Base-by-base conservation (phyloP, 2,113 vertebrate genomes). In the Azemiops feae region DNA sequence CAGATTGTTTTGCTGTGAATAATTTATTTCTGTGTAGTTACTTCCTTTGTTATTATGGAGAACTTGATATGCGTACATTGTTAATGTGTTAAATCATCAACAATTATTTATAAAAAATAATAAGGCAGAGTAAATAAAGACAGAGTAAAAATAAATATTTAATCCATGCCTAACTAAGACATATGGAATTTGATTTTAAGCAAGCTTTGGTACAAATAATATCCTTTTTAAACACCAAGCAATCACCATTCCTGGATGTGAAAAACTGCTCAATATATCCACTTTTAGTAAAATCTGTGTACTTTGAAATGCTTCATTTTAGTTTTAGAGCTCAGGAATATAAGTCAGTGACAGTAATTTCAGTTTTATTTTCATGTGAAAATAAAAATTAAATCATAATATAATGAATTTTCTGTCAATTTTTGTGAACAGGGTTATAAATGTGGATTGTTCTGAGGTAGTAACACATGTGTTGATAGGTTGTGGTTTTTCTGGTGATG, bases 71-170 rank as follows among this genome's bases (percentile, higher is more conserved):
- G 91, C 94, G 85, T 97, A 27, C 69, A 95, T 97, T 95, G 95
- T 94, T 97, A 96, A 94, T 93, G 96, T 93, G 96, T 55, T 92
- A 60, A 94, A 81, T 94, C 89, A 95, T 95, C 93, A 92, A 88
- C 93, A 93, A 95, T 69, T 69, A 69, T 69, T 69, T 69, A 34
- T 6, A 34, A 34, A 30, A 34, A 69, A 16, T 64, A 64, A 30
- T 69, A 69, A 69, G 30, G 12, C 30, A 16, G 30, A n/a, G 14
- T 69, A 69, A 16, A 60, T 50, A 69, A 34, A 69, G 12, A 14
- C 12, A 16, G 64, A n/a, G 14, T 69, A 69, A 16, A 60, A 18
- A 16, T 16, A 27, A 92, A 54, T 50, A 50, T 95, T 94, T 96
- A 16, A 93, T 89, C 89, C 90, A 10, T 10, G 50, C 91, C 95